These are phyloP conservation scores for Mycteria americana DNA, from an alignment of 2,797 vertebrate genomes.

Conservation along the genomic window DNA sequence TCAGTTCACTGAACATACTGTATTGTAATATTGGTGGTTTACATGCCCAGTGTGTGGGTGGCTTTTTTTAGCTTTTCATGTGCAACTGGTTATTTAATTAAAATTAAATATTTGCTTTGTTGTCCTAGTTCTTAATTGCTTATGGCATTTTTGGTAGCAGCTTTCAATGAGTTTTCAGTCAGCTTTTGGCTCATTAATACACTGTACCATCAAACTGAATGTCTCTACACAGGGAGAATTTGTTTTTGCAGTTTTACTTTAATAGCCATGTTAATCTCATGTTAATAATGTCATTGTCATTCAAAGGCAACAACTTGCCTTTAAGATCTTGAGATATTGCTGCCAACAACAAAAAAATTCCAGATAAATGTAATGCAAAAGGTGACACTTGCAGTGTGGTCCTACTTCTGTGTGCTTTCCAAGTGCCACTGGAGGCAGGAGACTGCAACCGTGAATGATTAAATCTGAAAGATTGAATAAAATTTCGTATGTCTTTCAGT, in stretches of 20 bases:
- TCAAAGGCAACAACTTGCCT: neutral
- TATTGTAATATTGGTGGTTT: neutral
- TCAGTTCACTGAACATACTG: neutral
- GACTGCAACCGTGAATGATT: neutral
- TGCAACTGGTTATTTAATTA: neutral
- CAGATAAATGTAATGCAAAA: neutral
- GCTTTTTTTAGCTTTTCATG: neutral
- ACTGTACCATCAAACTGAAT: neutral
- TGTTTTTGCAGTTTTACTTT: neutral
- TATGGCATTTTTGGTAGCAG: neutral
- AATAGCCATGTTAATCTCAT: neutral
- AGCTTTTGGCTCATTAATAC: neutral
- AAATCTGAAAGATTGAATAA: neutral
- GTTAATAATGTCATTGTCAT: neutral
- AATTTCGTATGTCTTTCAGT: neutral
- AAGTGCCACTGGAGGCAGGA: neutral
- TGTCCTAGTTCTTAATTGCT: neutral
- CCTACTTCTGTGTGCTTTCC: neutral
- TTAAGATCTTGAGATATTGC: neutral
- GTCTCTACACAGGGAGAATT: neutral
- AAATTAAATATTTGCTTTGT: neutral
- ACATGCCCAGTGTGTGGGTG: neutral
- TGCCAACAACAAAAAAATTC: neutral
- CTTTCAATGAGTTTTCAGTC: neutral
- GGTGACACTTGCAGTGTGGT: neutral